Evolutionary conservation across 2,888 invertebrate species (phyloP).

Genomic region (Xestia xanthographa): DNA sequence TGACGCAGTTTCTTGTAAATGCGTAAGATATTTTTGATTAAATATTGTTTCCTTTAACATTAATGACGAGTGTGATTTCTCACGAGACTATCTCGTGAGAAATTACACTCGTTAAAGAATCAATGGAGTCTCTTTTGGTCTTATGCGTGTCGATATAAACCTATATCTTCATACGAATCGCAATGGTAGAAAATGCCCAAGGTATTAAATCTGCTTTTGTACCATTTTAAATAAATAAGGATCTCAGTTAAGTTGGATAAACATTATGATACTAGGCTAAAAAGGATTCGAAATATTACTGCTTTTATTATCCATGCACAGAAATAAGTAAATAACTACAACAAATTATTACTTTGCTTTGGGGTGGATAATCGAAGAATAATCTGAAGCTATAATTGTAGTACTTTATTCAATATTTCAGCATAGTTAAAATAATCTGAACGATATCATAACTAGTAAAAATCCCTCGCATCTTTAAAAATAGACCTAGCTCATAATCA

Average conservation of each 20-base stretch:
- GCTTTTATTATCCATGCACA: neutral
- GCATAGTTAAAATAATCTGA: neutral
- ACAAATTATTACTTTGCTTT: neutral
- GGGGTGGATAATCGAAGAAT: neutral
- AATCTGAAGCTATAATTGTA: neutral
- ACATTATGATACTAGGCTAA: neutral
- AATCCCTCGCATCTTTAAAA: conserved; percentile 16
- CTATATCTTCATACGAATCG: neutral
- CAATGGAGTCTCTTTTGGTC: neutral
- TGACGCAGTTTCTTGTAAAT: conserved; percentile 13
- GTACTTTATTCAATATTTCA: neutral
- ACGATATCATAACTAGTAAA: neutral
- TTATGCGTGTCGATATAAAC: neutral
- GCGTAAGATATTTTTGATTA: conserved; percentile 1
- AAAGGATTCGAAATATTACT: neutral
- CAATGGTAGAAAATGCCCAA: no score
- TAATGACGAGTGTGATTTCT: neutral
- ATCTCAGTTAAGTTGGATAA: no score
- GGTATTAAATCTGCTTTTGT: no score
- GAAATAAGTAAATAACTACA: neutral
- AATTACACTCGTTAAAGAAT: no score
- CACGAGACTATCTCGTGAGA: no score
- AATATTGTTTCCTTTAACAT: neutral
- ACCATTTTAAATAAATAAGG: no score
- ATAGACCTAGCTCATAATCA: conserved; percentile 2